These are phyloP conservation scores for Xylophagus ater DNA, from an alignment of 2,888 invertebrate genomes.

Conservation along the genomic window DNA sequence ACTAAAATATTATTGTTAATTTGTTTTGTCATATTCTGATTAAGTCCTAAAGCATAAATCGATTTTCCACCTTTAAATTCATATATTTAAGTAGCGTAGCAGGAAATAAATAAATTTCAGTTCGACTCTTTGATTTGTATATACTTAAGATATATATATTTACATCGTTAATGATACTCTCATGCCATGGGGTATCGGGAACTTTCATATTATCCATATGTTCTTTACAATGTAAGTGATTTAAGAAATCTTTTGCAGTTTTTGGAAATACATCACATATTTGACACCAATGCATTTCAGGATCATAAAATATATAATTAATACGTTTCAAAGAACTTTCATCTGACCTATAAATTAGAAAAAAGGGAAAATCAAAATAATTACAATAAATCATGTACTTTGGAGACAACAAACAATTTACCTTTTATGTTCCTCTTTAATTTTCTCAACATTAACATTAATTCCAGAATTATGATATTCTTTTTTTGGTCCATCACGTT, in stretches of 20 bases:
- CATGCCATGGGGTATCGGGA: slow-evolving; percentile 37
- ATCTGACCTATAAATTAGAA: not conserved
- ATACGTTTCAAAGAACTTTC: slow-evolving; percentile 39
- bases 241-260: slow-evolving; percentile 74
- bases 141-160: slow-evolving; percentile 13
- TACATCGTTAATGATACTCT: slow-evolving; percentile 30
- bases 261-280: slow-evolving; percentile 77
- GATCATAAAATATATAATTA: slow-evolving; percentile 78
- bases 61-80: no score
- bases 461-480: not conserved
- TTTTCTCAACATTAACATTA: slow-evolving; percentile 18
- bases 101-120: no score
- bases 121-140: no score
- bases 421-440: slow-evolving; percentile 7
- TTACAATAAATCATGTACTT: not conserved
- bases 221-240: slow-evolving; percentile 68
- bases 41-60: no score
- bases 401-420: slow-evolving; percentile 5
- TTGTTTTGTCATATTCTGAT: no score
- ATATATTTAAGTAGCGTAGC: no score
- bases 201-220: slow-evolving; percentile 46
- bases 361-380: no score
- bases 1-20: no score
- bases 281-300: slow-evolving; percentile 84
- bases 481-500: slow-evolving; percentile 13